These are phyloP conservation scores for Alectoris magna DNA, from an alignment of 2,797 vertebrate genomes.

Conservation along the genomic window DNA sequence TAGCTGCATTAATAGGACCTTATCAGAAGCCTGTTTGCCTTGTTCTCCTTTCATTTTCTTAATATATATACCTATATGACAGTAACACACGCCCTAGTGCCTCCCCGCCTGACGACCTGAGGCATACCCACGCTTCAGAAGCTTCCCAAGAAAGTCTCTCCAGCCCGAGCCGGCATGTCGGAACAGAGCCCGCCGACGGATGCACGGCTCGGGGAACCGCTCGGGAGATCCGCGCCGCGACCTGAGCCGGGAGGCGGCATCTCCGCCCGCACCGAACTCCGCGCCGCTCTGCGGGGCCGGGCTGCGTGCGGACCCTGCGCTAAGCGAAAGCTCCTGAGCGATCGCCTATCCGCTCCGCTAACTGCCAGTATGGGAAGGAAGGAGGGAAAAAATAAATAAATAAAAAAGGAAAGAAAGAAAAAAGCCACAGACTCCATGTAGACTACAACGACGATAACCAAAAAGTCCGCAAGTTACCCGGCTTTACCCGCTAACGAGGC, in stretches of 20 bases:
- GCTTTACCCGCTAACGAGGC: neutral
- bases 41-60: neutral
- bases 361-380: neutral
- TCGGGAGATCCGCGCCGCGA: neutral
- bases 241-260: neutral
- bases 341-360: neutral
- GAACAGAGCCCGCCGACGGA: neutral
- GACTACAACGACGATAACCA: neutral
- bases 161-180: neutral
- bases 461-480: neutral
- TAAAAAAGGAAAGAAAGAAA: neutral
- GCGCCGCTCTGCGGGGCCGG: neutral
- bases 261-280: neutral
- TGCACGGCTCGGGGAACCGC: neutral
- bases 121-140: neutral
- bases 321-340: neutral
- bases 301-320: neutral
- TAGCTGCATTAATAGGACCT: conserved; percentile 27
- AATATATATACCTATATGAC: neutral
- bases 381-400: too few relatives aligned
- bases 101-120: neutral
- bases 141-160: conserved; percentile 2
- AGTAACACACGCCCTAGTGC: neutral
- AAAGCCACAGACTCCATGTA: neutral
- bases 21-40: conserved; percentile 4